Evolutionary conservation across 2,888 invertebrate genomes (phyloP), one percentile per base, ranked within the genome.

Genomic region (Andricus quercusramuli): DNA sequence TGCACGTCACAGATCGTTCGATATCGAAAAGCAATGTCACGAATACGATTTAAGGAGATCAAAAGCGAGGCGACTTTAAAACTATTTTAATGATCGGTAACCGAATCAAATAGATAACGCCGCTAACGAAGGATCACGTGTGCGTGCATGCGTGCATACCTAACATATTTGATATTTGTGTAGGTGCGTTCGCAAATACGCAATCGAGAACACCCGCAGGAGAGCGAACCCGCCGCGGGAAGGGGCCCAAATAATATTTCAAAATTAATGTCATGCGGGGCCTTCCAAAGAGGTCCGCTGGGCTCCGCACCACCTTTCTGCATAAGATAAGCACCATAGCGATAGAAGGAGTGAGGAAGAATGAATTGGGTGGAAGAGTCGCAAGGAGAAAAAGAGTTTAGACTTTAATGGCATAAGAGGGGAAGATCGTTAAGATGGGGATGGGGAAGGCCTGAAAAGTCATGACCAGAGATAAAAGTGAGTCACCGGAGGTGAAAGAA

Each of bases 231-330:
- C 22, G 25, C 29, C 44, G 62, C 82, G 78, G 78, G 82, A 83
- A 83, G 85, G 83, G 87, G 86, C 81, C 85, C 87, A 89, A 91
- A 91, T 90, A 91, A 91, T 91, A 91, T 90, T 91, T 91, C 89
- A 91, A 91, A 91, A 91, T 91, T 91, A 91, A 91, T 89, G 89
- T 89, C 88, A 90, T 88, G 88, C 88, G 87, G 87, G 84, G 85
- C 84, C 86, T 85, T 86, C 86, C 86, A 89, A 89, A 88, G 86
- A 85, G 86, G 86, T 83, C 84, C 85, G 86, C 83, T 85, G 86
- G 83, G 80, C 56, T 51, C 20, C 70, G 15, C 44, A 47, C 25
- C 47, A 68, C 66, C 66, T 66, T 37, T 66, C 22, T 66, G 66
- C 37, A 37, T n/a, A 66, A 66, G 66, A 66, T 66, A 66, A 66